Evolutionary conservation across 1,140 invertebrate genomes (phyloP), one percentile per base, ranked within the genome.

Genomic region (Heliconius nattereri): DNA sequence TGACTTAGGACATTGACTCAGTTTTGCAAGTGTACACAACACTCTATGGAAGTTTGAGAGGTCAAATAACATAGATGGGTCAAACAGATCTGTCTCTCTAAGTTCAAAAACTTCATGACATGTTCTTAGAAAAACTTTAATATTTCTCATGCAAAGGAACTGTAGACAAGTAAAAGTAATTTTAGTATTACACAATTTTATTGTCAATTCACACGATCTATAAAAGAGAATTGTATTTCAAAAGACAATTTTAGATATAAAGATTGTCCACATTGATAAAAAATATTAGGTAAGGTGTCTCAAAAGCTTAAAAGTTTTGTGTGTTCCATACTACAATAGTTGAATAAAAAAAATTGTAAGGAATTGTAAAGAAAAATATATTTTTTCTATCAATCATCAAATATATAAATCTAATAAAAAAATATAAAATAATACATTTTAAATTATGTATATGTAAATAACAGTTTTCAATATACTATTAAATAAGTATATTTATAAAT

Each of bases 61-160:
- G 92, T 99, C 98, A 93, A 99, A 99, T 6, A 99, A 95, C 96
- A 99, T 98, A 7, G 96, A 96, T 1, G 98, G 97, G 85, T 99
- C 98, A 93, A 99, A 99, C 3, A 99, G 95, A 91, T 99, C 98
- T n/a, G 95, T 95, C 79, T 98, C 97, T 13, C 96, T 96, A 32
- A 99, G 92, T 35, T 97, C 97, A 95, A 99, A 99, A 73, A 96
- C 95, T 78, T 96, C 96, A 83, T 97, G 96, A 90, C 98, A 99
- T 8, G 97, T 97, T 73, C 97, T 96, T 20, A 99, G 94, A 94
- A 99, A 99, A 78, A 97, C 96, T 88, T 98, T 96, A 79, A 99
- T 99, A 92, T 99, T 99, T 85, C 98, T 96, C 92, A 98, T 95
- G 91, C 98, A 99, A 74, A 99, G 94, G 94, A 99, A 99, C 98